Conservation (phyloP, 2,113 vertebrate species). For the Argyrosomus japonicus region DNA sequence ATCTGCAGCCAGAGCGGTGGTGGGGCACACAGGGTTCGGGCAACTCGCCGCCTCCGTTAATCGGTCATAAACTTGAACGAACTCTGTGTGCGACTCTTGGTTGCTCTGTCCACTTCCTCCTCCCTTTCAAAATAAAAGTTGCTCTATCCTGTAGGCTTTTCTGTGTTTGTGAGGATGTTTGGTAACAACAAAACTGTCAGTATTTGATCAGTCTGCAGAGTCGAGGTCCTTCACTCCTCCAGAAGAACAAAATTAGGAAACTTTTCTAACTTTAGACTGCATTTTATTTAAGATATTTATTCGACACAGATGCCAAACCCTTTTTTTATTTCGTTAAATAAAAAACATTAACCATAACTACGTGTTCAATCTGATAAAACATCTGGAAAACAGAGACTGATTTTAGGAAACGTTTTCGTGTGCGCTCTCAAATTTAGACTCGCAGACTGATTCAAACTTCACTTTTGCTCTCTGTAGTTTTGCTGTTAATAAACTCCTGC, state of each 20-base stretch:
- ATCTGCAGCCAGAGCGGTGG: slow-evolving; percentile 3
- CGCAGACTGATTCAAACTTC: neutral
- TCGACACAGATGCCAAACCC: neutral
- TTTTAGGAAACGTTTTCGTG: neutral
- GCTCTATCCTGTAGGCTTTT: slow-evolving; percentile 4
- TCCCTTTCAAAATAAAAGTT: slow-evolving; percentile 44
- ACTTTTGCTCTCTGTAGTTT: slow-evolving; percentile 2
- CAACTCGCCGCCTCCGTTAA: neutral
- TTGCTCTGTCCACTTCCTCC: slow-evolving; percentile 11
- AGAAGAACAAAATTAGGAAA: neutral
- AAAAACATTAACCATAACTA: neutral
- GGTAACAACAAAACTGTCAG: neutral
- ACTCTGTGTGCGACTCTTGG: slow-evolving; percentile 20
- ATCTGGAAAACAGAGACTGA: neutral
- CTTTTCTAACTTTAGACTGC: neutral
- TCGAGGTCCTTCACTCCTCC: neutral
- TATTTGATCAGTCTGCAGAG: neutral
- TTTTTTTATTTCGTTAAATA: neutral
- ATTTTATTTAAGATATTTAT: neutral
- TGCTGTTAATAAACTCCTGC: slow-evolving; percentile 2
- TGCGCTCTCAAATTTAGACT: neutral
- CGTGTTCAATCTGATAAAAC: neutral
- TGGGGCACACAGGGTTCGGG: neutral
- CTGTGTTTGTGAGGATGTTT: slow-evolving; percentile 2
- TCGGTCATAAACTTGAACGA: neutral